Conservation (phyloP, 1,140 invertebrate species). For the Glossosoma conforme region DNA sequence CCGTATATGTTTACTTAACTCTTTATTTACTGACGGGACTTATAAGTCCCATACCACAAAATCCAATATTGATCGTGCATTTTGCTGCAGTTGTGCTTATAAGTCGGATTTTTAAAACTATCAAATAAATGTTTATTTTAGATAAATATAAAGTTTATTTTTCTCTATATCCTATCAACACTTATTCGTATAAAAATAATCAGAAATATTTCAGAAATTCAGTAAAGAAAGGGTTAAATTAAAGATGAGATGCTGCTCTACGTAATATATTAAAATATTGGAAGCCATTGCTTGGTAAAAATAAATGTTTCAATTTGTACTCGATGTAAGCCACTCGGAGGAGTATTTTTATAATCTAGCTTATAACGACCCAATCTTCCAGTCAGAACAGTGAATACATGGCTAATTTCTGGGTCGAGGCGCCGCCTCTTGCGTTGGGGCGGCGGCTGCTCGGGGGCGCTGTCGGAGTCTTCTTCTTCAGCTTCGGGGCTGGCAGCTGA, state of each 20-base stretch:
- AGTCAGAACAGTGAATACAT: conserved; percentile 3
- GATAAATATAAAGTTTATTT: too few species aligned
- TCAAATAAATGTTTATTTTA: too few species aligned
- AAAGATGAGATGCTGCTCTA: background rate
- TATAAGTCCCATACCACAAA: too few species aligned
- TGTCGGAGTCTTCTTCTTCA: conserved; percentile 45
- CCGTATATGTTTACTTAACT: too few species aligned
- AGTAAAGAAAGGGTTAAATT: background rate
- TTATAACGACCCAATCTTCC: conserved; percentile 8
- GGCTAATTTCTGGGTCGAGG: conserved; percentile 41
- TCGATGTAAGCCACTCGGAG: background rate
- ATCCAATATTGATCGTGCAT: too few species aligned
- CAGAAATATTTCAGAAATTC: background rate
- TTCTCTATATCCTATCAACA: too few species aligned
- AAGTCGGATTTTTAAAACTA: too few species aligned
- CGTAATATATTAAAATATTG: conserved; percentile 1
- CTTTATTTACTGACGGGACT: too few species aligned
- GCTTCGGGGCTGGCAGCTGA: conserved; percentile 62
- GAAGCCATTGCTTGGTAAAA: background rate
- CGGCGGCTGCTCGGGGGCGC: conserved; percentile 43
- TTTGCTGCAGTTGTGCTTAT: too few species aligned
- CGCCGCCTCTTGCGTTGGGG: conserved; percentile 43
- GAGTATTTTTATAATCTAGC: background rate
- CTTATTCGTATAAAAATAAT: too few species aligned
- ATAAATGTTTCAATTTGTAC: background rate